Conservation (phyloP, 2,888 invertebrate genomes). For the Euzetes globulus region DNA sequence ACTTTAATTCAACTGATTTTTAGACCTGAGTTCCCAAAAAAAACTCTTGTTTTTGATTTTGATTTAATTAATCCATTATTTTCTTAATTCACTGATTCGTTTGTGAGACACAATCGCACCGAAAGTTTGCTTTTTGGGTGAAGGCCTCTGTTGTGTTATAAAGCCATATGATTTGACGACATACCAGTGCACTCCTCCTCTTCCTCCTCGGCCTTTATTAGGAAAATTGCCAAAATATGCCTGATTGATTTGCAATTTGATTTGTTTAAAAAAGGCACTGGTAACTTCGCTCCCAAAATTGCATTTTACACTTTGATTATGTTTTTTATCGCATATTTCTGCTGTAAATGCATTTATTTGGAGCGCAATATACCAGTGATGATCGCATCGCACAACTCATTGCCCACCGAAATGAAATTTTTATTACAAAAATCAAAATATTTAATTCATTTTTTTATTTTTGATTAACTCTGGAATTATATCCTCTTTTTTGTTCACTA, state of each 20-base stretch:
- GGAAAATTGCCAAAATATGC: no score
- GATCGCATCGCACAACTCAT: slow-evolving; percentile 11
- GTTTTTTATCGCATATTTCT: background rate
- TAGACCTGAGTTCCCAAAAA: no score
- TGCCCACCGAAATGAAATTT: background rate
- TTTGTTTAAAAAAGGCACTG: background rate
- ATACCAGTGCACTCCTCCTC: no score
- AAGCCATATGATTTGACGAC: no score
- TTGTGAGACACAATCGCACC: background rate
- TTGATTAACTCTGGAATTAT: background rate
- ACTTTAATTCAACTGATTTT: no score
- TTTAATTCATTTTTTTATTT: background rate
- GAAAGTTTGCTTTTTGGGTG: background rate
- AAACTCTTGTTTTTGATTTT: background rate
- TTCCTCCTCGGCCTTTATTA: no score
- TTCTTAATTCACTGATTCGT: background rate
- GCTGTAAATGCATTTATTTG: slow-evolving; percentile 26
- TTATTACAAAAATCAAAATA: background rate
- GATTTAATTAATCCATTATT: background rate
- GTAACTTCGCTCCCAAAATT: slow-evolving; percentile 19
- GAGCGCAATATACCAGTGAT: slow-evolving; percentile 26
- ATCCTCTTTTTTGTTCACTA: background rate
- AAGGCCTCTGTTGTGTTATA: no score
- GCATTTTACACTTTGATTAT: slow-evolving; percentile 10
- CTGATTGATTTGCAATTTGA: no score